phyloP scores from a whole-genome alignment of 2,113 vertebrate genomes.

The Raja brachyura region DNA sequence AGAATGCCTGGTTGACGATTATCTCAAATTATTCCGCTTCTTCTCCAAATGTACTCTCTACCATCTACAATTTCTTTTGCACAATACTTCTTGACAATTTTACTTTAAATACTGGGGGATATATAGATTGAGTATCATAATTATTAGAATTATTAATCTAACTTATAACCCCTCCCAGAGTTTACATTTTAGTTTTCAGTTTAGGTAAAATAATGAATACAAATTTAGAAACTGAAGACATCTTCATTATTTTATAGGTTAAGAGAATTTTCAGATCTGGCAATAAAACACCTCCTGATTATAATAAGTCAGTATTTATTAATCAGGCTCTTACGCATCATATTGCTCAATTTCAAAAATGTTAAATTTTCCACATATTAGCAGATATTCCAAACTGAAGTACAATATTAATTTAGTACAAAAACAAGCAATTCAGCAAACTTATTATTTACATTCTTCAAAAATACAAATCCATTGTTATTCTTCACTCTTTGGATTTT shows the following conservation, averaged over 20 bases:
- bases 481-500: constrained; percentile 72
- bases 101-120: too few relatives aligned
- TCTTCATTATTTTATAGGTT: background rate
- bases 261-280: background rate
- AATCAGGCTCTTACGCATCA: constrained; percentile 84
- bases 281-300: constrained; percentile 40
- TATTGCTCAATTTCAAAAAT: constrained; percentile 94
- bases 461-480: constrained; percentile 84
- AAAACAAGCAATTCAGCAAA: constrained; percentile 89
- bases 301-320: constrained; percentile 66
- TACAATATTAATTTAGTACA: constrained; percentile 89
- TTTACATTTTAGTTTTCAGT: background rate
- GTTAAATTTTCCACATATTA: constrained; percentile 71
- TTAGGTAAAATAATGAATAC: background rate
- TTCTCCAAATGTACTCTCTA: too few relatives aligned
- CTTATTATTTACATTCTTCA: constrained; percentile 85
- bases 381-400: constrained; percentile 64
- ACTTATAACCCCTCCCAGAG: background rate
- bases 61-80: too few relatives aligned
- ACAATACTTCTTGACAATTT: too few relatives aligned
- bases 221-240: background rate
- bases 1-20: too few relatives aligned
- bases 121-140: too few relatives aligned
- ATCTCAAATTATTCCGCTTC: too few relatives aligned
- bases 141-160: background rate